Evolutionary conservation across 2,797 vertebrate species (phyloP), one percentile per base, ranked within the genome.

Genomic region (Poeciliopsis gracilis): DNA sequence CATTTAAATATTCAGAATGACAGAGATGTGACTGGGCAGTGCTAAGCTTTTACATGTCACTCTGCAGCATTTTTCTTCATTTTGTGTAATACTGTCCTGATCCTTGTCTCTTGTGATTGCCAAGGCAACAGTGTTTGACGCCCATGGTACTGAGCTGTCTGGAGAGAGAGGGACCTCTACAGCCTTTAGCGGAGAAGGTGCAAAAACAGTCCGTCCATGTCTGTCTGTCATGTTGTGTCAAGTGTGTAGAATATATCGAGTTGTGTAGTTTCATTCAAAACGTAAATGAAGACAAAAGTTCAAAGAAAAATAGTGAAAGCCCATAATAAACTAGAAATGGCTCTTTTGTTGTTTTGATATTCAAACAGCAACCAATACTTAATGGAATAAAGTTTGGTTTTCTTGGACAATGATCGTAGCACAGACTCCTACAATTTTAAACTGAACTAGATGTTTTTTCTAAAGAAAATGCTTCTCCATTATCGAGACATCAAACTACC

Each of bases 51-150:
- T 20, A 38, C 23, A 38, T 0, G 18, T 38, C 20, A 47, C 45
- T 66, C 20, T 71, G 33, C 43, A 33, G 20, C 57, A 7, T 73
- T 1, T 15, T 45, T n/a, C 41, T n/a, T 45, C 5, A 28, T 45
- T 43, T 45, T 74, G 38, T 13, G 47, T 82, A 49, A 33, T 77
- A 20, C 38, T 1, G 13, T 71, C 30, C 71, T 86, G 61, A 86
- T 86, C 46, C 23, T 78, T 85, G 41, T 81, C 23, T 88, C 3
- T 82, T 90, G 43, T 92, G 69, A 81, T 71, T 83, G 33, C 86
- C n/a, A 94, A 99, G 98, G 97, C 95, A 80, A 99, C 98, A 0
- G 93, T 98, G 81, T 98, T 97, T n/a, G 97, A 98, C 51, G 91
- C 95, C 0, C 96, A 97, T 20, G 95, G 95, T 47, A 96, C 93